Base-by-base conservation (phyloP, 2,888 invertebrate genomes). In the Heliconius ismenius region DNA sequence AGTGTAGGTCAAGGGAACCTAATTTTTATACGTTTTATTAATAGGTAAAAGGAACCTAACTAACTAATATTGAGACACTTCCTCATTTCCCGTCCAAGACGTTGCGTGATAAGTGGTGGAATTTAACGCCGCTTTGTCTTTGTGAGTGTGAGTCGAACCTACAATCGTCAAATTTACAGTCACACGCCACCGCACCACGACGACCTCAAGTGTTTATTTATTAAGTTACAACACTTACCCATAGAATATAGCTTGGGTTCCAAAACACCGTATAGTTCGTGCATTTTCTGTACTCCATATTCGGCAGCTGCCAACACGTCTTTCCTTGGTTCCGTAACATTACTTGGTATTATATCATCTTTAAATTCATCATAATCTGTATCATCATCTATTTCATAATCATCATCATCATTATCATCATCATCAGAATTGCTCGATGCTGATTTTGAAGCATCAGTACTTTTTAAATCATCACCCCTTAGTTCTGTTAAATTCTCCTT, bases 161-260 rank as follows among this genome's bases (percentile, higher is more conserved):
- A 54, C 21, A n/a, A 54, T 21, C 21, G 54, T 49, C 6, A 6
- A 49, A 18, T 58, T 21, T 9, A n/a, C n/a, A 58, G 0, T 10
- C n/a, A n/a, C n/a, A n/a, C 10, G 21, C 3, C 21, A 54, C 7
- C 18, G 21, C 43, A 7, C 49, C 15, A 2, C 21, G 21, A 0
- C 7, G 21, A 21, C 2, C 49, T 54, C 6, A 2, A 54, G 4
- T 54, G 7, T 54, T 49, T 54, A 54, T 54, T 54, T 18, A 7
- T 54, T 21, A 18, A 21, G 21, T 54, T 54, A 21, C 13, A 58
- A 32, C 9, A 72, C 94, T 94, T 85, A 96, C 97, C 97, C 95
- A 96, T 95, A 63, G 95, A 95, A 88, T 96, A 96, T 26, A 96
- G 91, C 81, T 95, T 94, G 0, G 96, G 96, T 84, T 97, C 97